Base-by-base conservation (phyloP, 2,888 invertebrate genomes). In the Nomada hirtipes region DNA sequence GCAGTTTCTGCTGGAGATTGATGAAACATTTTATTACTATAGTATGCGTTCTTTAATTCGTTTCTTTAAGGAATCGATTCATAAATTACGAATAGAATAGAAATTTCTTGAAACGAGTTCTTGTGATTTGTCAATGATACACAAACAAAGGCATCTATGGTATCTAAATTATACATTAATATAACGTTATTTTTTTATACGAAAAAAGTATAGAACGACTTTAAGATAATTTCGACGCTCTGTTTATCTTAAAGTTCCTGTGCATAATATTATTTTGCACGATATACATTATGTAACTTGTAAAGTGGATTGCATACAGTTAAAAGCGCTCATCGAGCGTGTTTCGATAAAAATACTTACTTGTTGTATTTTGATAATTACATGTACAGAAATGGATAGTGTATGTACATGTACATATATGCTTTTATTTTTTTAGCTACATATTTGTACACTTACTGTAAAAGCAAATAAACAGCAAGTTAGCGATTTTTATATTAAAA, bases 281-380 rank as follows among this genome's bases (percentile, higher is more conserved):
- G 73, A 52, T 7, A 23, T 20, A 67, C 79, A 53, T 47, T 70
- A 52, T 7, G n/a, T 20, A 67, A 57, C 60, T 59, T 80, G 64
- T 80, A 82, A 76, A 60, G 1, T 61, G 44, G 13, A 36, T 20
- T 50, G 47, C 26, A 60, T 47, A 71, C 11, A 53, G 42, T 7
- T 36, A 68, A 52, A 29, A 53, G 7, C 36, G 26, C 53, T 61
- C 59, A 29, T 36, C 29, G 26, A 64, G 64, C 53, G 44, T 59
- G 64, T 29, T 74, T 47, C 74, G 71, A 75, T 44, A 47, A 65
- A 65, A 60, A 74, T 78, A 65, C 64, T 69, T 80, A 74, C 15
- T 67, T 60, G 61, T 36, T 60, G 76, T 82, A 80, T 80, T 82
- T 80, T 76, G 52, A 80, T 80, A 82, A 76, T 53, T 69, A 61